phyloP scores from a whole-genome alignment of 2,113 vertebrate genomes.

The Chionomys nivalis region DNA sequence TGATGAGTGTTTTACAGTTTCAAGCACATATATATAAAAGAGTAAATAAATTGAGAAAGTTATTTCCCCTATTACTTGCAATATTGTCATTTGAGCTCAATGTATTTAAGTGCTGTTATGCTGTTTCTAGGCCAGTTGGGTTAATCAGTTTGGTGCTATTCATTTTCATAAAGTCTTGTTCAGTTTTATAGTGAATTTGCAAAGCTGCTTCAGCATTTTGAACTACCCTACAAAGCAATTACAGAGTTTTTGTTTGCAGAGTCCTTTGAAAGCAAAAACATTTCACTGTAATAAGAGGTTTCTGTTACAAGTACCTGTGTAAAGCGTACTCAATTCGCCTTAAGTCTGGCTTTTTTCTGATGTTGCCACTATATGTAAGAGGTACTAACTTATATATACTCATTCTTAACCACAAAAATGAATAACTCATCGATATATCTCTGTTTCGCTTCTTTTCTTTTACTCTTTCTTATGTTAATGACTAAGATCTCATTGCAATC shows the following conservation, averaged over 20 bases:
- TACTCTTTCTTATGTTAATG: not conserved
- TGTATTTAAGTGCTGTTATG: conserved; percentile 64
- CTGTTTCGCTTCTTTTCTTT: not conserved
- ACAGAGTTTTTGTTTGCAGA: conserved; percentile 70
- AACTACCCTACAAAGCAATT: conserved; percentile 74
- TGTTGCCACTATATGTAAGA: conserved; percentile 46
- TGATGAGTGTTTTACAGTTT: not conserved
- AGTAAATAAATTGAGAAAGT: not conserved
- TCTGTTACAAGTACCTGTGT: conserved; percentile 71
- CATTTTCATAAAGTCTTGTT: conserved; percentile 55
- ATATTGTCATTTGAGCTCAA: not conserved
- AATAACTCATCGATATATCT: conserved; percentile 50
- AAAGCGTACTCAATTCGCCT: conserved; percentile 63
- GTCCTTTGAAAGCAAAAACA: conserved; percentile 66
- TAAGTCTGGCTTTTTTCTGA: conserved; percentile 70
- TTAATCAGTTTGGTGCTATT: conserved; percentile 62
- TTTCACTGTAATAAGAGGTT: conserved; percentile 76
- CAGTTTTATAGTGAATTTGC: conserved; percentile 71
- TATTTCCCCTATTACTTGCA: not conserved
- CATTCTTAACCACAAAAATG: conserved; percentile 60
- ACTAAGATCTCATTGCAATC: not conserved
- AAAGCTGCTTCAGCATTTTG: conserved; percentile 67
- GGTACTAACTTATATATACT: conserved; percentile 46
- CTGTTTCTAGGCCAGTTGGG: conserved; percentile 51
- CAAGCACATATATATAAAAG: not conserved